phyloP scores from a whole-genome alignment of 2,888 invertebrate genomes.

The Rhimphoctona megacephalus region DNA sequence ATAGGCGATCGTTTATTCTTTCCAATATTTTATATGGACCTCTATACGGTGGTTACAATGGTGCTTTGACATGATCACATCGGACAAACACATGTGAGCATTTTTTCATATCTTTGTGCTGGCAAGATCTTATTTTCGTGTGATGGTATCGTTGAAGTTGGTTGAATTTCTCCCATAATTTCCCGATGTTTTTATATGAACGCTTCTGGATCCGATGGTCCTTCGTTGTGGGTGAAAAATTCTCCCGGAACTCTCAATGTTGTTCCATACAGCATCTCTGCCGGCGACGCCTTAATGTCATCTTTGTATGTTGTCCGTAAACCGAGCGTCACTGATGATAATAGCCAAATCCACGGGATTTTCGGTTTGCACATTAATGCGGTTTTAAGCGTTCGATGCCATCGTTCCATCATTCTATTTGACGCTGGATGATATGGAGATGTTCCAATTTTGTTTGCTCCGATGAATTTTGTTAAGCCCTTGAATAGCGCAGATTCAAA shows the following conservation, averaged over 20 bases:
- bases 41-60: no score
- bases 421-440: neutral
- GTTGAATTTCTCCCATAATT: no score
- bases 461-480: neutral
- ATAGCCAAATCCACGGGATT: neutral
- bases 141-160: no score
- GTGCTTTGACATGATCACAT: no score
- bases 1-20: no score
- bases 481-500: conserved; percentile 1
- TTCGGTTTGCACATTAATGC: neutral
- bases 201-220: no score
- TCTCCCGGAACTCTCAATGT: neutral
- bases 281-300: neutral
- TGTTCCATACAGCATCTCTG: neutral
- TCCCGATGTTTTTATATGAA: no score
- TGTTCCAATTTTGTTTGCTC: neutral
- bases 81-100: no score
- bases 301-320: neutral
- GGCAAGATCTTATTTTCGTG: no score
- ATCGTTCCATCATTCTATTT: neutral
- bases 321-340: neutral
- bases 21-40: no score
- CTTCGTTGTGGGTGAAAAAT: no score
- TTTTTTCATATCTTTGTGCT: no score
- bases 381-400: neutral